Evolutionary conservation across 2,113 vertebrate genomes (phyloP), one percentile per base, ranked within the genome.

Genomic region (Ophiodon elongatus): DNA sequence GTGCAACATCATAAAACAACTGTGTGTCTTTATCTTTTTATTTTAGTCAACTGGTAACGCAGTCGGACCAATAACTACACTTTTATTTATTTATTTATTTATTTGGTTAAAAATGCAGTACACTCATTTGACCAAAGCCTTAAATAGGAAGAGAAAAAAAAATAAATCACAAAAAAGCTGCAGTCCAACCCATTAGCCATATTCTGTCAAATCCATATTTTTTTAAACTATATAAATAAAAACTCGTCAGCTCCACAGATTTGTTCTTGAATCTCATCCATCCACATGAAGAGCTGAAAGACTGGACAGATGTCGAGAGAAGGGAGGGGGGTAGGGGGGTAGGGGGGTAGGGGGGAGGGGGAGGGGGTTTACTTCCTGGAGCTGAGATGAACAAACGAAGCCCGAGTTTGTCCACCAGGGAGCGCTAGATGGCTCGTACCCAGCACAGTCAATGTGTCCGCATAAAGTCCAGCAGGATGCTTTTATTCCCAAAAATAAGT

Each of bases 91-190:
- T 91, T 70, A 72, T 89, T 93, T 76, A 86, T 77, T 91, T 95
- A 82, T 92, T 91, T 88, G 47, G 31, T 92, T 90, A 93, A 92
- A 93, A 94, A 94, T 90, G 84, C 90, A 83, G 41, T 92, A 95
- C 92, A 95, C 91, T 93, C 93, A 93, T 91, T 89, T 90, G 91
- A 93, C 92, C 92, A 92, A 94, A 92, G 86, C 83, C 88, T 91
- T 89, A 81, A 54, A 85, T 88, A 67, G 41, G 56, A 91, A 60
- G 45, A 70, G 63, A 41, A 77, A 87, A 77, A 90, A 92, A 93
- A 71, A 89, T 78, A 89, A 93, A 92, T 86, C 90, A 94, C 91
- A 92, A 90, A 81, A 93, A 90, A 92, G 66, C 82, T 82, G 79
- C 80, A 91, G 89, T 90, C 89, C 87, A 91, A 90, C 84, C 92